phyloP scores from a whole-genome alignment of 92 coral and sea anemone genomes.

The Muricea muricata region DNA sequence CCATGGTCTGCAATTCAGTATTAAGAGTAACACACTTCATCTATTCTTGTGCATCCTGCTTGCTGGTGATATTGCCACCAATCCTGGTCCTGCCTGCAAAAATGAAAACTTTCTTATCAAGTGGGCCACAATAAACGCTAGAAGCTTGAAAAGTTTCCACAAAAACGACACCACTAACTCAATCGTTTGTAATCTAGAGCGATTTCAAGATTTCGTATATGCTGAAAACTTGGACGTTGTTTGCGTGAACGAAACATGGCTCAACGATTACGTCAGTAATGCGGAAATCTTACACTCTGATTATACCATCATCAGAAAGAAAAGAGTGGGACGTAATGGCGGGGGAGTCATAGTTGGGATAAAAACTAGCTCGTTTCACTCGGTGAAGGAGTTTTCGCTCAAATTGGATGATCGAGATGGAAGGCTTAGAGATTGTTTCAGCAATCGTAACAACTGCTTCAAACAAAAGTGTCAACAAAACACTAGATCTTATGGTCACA shows the following conservation, averaged over 20 bases:
- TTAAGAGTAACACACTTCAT: background rate
- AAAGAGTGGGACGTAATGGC: background rate
- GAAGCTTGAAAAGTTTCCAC: conserved; percentile 3
- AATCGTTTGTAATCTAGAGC: background rate
- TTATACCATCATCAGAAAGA: background rate
- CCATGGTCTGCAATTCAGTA: conserved; percentile 5
- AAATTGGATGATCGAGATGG: background rate
- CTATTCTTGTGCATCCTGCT: conserved; percentile 2
- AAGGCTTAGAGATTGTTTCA: conserved; percentile 15
- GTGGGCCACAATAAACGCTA: conserved; percentile 1
- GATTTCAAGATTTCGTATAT: conserved; percentile 7
- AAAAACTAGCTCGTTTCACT: background rate
- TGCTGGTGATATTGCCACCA: conserved; percentile 3
- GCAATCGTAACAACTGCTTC: conserved; percentile 17
- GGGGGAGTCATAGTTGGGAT: conserved; percentile 2
- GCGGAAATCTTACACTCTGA: background rate
- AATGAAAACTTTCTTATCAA: background rate
- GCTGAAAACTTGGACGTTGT: conserved; percentile 5
- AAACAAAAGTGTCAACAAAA: background rate
- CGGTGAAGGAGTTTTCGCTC: conserved; percentile 1
- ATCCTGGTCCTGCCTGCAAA: conserved; percentile 18
- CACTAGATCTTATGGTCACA: conserved; percentile 33
- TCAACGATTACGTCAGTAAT: background rate
- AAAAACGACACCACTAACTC: background rate
- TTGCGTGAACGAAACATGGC: conserved; percentile 13